Base-by-base conservation (phyloP, 1,140 invertebrate species). In the Brachionus paranguensis region DNA sequence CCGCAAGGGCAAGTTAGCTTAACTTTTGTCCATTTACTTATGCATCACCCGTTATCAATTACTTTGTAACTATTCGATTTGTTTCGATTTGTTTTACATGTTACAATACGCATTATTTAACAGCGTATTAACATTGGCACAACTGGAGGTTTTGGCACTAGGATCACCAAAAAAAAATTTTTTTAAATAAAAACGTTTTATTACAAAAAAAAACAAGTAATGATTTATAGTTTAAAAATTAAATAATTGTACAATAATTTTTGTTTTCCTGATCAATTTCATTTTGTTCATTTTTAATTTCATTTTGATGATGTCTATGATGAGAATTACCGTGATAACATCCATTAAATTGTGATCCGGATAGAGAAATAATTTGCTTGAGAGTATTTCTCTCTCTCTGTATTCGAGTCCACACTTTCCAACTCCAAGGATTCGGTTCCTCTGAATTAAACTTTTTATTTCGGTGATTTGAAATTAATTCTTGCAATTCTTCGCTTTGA, bases 371-470 rank as follows among this genome's bases (percentile, higher is more conserved):
- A 41, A 81, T 43, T 47, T 81, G 78, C 20, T 68, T 60, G 2
- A 81, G 53, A 29, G 78, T 81, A 20, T 68, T 47, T 43, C 24
- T 60, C 64, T 81, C 78, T 64, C 78, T 43, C 20, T 81, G 78
- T 7, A 81, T 81, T 17, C 53, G 37, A 10, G 78, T 81, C 78
- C 78, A 81, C 2, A 81, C 78, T 64, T 64, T 43, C 78, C 78
- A 81, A 43, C 53, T 81, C 78, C 78, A 81, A 5, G 78, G 78
- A 43, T 81, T 81, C 11, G 78, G 78, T 41, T 81, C 78, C 33
- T 60, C 41, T 45, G 6, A n/a, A 12, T 33, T 6, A 81, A 81
- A 81, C 5, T 64, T 60, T 64, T 37, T 81, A 11, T 20, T 12
- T 37, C 20, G 45, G 17, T 81, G 50, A 33, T n/a, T 81, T 10